Percentiles rank a stretch among this genome's conserved stretches.
These are phyloP conservation scores for Nephrotoma guestfalica DNA, from an alignment of 2,888 invertebrate species.

Conservation along the genomic window DNA sequence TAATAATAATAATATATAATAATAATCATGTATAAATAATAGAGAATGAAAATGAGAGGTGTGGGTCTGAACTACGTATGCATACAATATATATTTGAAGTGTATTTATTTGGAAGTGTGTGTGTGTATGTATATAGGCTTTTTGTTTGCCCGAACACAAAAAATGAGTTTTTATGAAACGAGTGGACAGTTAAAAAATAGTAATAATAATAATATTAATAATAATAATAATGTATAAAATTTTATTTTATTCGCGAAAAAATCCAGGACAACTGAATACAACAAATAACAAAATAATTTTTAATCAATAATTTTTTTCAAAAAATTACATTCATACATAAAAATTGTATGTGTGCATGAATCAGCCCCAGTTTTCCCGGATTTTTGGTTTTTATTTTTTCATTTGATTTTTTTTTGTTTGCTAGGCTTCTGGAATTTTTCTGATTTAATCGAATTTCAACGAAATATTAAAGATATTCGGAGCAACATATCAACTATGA, in stretches of 20 bases:
- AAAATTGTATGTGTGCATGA: neutral
- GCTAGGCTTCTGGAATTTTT: neutral
- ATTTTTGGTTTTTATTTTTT: neutral
- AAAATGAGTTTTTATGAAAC: neutral
- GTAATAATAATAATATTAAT: neutral
- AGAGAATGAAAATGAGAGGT: neutral
- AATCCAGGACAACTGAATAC: neutral
- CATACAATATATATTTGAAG: neutral
- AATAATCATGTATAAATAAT: neutral
- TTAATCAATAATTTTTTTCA: neutral
- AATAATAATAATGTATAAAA: neutral
- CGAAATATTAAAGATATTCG: too few relatives aligned
- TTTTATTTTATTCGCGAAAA: neutral
- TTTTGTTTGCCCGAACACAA: neutral
- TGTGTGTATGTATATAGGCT: neutral
- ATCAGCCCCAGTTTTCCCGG: neutral
- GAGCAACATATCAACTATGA: too few relatives aligned
- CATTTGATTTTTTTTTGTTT: neutral
- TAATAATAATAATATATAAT: neutral
- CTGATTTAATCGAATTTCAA: too few relatives aligned
- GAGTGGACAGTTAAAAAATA: neutral
- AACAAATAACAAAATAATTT: neutral
- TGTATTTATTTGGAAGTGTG: too few relatives aligned
- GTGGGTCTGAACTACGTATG: neutral
- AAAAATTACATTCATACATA: neutral